phyloP scores from a whole-genome alignment of 1,140 invertebrate species.

The Oncopodura yosiiana region DNA sequence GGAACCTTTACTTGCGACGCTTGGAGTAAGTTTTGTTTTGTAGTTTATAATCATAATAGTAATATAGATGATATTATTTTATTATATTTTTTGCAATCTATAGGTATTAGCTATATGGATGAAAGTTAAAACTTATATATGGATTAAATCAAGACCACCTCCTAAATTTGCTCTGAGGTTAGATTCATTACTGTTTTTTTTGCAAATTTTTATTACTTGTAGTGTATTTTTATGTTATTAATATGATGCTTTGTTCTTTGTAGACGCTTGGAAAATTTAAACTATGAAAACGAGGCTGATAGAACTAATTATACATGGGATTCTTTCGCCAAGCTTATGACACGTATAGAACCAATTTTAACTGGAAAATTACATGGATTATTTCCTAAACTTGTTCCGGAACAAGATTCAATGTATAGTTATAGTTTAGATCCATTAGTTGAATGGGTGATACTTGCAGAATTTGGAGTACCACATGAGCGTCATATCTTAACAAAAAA shows the following conservation, averaged over 20 bases:
- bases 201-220: too few relatives aligned
- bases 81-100: not conserved
- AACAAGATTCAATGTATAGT: too few relatives aligned
- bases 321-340: conserved; percentile 8
- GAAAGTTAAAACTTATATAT: not conserved
- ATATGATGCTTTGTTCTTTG: too few relatives aligned
- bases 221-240: not conserved
- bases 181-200: not conserved
- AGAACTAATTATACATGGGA: conserved; percentile 7
- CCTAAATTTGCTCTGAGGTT: too few relatives aligned
- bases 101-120: too few relatives aligned
- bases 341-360: not conserved
- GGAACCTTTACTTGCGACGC: not conserved
- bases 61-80: not conserved
- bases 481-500: too few relatives aligned
- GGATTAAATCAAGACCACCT: too few relatives aligned
- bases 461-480: too few relatives aligned
- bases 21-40: not conserved
- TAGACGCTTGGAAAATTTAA: not conserved
- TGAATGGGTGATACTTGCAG: too few relatives aligned
- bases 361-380: too few relatives aligned
- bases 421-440: too few relatives aligned
- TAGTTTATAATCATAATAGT: not conserved
- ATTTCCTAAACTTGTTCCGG: too few relatives aligned
- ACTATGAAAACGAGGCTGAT: conserved; percentile 1